Evolutionary conservation across 2,113 vertebrate genomes (phyloP).

Genomic region (Oreochromis spilurus): DNA sequence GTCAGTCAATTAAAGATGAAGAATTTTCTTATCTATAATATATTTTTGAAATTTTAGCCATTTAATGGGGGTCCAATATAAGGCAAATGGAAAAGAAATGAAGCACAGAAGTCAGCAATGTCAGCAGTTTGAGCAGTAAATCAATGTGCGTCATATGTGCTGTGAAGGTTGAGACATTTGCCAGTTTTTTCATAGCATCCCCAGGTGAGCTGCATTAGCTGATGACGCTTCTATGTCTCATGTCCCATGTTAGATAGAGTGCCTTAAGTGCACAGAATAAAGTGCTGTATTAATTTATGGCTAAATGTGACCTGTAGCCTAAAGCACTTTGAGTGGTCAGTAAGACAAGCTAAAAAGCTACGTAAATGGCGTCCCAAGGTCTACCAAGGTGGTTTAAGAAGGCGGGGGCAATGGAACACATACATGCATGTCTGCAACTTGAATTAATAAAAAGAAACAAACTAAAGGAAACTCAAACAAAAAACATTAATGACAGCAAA

Average conservation of each 20-base stretch:
- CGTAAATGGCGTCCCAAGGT: not conserved
- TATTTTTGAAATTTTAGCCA: not conserved
- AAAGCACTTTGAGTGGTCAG: not conserved
- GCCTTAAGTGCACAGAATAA: not conserved
- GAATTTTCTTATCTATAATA: not conserved
- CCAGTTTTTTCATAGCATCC: not conserved
- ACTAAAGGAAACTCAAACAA: not conserved
- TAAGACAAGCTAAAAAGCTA: not conserved
- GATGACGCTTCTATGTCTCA: not conserved
- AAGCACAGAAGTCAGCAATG: not conserved
- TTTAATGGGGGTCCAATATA: not conserved
- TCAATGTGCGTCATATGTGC: not conserved
- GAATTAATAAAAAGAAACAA: not conserved
- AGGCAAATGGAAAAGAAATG: not conserved
- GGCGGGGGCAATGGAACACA: not conserved
- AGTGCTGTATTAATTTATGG: not conserved
- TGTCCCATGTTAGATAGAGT: not conserved
- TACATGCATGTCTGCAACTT: not conserved
- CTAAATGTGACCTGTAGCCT: not conserved
- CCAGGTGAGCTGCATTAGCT: not conserved
- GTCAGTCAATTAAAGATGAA: not conserved
- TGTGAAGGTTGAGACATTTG: not conserved
- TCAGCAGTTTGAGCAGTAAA: not conserved
- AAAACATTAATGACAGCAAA: not conserved
- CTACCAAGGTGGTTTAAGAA: not conserved